Conservation (phyloP, 2,888 invertebrate genomes). For the Drosophila affinis region DNA sequence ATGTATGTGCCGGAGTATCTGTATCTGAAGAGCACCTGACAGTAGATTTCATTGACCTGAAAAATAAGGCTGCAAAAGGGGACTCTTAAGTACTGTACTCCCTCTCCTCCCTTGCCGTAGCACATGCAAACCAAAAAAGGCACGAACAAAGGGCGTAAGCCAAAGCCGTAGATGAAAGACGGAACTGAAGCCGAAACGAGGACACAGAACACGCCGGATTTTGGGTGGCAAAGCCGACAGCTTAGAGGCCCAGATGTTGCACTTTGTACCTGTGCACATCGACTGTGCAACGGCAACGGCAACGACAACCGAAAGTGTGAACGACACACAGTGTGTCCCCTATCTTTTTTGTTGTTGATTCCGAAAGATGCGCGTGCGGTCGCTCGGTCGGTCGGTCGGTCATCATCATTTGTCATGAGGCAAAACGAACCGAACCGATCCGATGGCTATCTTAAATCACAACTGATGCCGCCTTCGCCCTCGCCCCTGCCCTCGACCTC, state of each 20-base stretch:
- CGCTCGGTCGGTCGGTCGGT: constrained; percentile 17
- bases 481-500: constrained; percentile 27
- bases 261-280: constrained; percentile 27
- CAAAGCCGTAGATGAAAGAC: constrained; percentile 41
- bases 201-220: constrained; percentile 16
- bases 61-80: background rate
- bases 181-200: constrained; percentile 14
- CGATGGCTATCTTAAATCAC: constrained; percentile 54
- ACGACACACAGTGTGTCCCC: constrained; percentile 15
- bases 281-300: background rate
- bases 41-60: background rate
- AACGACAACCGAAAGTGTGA: background rate
- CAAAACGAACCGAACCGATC: constrained; percentile 1
- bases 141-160: constrained; percentile 26
- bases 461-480: constrained; percentile 27
- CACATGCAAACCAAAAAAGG: constrained; percentile 25
- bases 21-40: background rate
- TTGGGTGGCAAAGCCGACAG: constrained; percentile 42
- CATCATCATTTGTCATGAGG: constrained; percentile 62
- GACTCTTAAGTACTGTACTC: background rate
- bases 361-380: constrained; percentile 55
- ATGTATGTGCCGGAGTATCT: background rate
- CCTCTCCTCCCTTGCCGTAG: background rate
- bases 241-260: constrained; percentile 54
- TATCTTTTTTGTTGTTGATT: constrained; percentile 9